A percentile compares a stretch with the other conserved stretches of the same genome.
Evolutionary conservation across 2,888 invertebrate species (phyloP).

Genomic region (Amblyteles armatorius): DNA sequence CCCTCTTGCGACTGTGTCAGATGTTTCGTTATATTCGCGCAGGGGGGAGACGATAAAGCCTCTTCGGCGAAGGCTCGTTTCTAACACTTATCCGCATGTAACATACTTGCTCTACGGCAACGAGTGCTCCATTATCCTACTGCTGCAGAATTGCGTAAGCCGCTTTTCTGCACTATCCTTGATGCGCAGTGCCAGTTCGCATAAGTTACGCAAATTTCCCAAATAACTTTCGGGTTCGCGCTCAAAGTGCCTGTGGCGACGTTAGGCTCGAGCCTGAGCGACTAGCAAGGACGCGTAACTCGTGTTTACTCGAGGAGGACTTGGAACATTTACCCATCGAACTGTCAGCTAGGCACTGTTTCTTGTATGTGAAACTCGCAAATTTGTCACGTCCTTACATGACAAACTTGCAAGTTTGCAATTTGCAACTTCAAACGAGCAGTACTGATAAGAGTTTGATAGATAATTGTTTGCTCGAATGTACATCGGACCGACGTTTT

Average conservation of each 20-base stretch:
- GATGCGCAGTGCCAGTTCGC: neutral
- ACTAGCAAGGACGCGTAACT: neutral
- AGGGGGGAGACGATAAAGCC: neutral
- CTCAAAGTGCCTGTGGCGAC: neutral
- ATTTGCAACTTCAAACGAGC: too few relatives aligned
- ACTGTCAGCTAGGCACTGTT: neutral
- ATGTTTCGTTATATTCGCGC: neutral
- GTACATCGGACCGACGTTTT: too few relatives aligned
- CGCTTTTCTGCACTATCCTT: neutral
- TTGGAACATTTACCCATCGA: neutral
- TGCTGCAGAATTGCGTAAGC: neutral
- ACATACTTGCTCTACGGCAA: neutral
- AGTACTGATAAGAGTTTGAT: too few relatives aligned
- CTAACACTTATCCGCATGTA: conserved; percentile 1
- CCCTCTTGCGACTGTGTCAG: neutral
- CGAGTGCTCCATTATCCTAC: conserved; percentile 15
- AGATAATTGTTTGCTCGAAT: too few relatives aligned
- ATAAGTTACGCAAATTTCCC: neutral
- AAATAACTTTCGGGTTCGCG: neutral
- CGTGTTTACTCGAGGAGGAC: neutral
- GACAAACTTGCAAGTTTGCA: too few relatives aligned
- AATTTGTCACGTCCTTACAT: neutral
- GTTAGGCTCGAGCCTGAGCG: neutral
- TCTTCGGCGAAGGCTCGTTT: neutral
- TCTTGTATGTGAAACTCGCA: neutral